These are phyloP conservation scores for Idaea straminata DNA, from an alignment of 2,888 invertebrate species.

Conservation along the genomic window DNA sequence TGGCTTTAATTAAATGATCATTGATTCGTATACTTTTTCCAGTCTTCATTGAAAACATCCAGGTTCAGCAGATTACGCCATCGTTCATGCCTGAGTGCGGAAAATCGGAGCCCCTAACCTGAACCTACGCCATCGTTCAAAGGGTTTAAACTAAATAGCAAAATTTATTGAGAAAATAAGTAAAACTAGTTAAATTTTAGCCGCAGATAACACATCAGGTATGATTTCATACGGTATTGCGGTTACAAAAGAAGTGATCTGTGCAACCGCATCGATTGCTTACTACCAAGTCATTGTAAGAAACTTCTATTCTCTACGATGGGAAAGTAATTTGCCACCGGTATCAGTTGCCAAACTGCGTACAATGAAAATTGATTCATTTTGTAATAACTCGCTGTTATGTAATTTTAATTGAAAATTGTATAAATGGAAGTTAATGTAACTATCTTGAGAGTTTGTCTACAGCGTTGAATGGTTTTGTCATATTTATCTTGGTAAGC, in stretches of 20 bases:
- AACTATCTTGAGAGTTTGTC: slow-evolving; percentile 9
- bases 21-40: too few species aligned
- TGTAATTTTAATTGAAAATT: slow-evolving; percentile 26
- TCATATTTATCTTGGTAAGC: slow-evolving; percentile 3
- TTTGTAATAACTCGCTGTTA: slow-evolving; percentile 32
- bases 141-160: too few species aligned
- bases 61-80: too few species aligned
- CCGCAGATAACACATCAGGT: slow-evolving; percentile 20
- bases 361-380: slow-evolving; percentile 38
- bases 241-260: slow-evolving; percentile 63
- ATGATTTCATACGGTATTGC: slow-evolving; percentile 53
- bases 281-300: slow-evolving; percentile 43
- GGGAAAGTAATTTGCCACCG: slow-evolving; percentile 55
- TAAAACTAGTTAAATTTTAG: background rate
- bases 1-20: too few species aligned
- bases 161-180: too few species aligned
- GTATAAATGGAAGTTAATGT: slow-evolving; percentile 8
- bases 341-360: slow-evolving; percentile 40
- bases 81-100: too few species aligned
- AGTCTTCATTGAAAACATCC: too few species aligned
- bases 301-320: slow-evolving; percentile 39
- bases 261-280: slow-evolving; percentile 56
- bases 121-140: too few species aligned
- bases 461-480: background rate
- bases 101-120: too few species aligned